These are phyloP conservation scores for Hydra vulgaris DNA, from an alignment of 30 jellyfish, hydroid and myxozoan species.

Conservation along the genomic window DNA sequence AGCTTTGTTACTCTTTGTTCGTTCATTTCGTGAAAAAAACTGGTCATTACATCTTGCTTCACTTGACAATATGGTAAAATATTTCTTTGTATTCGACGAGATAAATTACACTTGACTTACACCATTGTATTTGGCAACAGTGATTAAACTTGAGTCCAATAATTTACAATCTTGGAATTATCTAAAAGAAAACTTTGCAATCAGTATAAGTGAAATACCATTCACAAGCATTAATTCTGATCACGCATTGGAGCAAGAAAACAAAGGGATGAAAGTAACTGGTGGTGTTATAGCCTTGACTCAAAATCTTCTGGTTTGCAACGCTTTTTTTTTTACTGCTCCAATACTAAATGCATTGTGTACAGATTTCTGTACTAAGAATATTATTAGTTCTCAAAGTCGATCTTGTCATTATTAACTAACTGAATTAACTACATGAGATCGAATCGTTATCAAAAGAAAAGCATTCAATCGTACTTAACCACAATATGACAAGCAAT, in stretches of 20 bases:
- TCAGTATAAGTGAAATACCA: no score
- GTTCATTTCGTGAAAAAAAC: conserved; percentile 7
- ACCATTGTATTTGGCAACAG: conserved; percentile 16
- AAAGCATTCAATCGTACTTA: no score
- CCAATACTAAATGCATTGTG: conserved; percentile 23
- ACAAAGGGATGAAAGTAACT: no score
- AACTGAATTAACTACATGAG: no score
- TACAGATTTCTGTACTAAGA: conserved; percentile 7
- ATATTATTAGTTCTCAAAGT: conserved; percentile 1
- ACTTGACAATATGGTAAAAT: conserved; percentile 9
- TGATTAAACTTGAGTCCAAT: not conserved
- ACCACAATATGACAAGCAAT: no score
- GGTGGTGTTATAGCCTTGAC: conserved; percentile 25
- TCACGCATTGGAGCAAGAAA: no score
- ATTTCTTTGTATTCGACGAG: conserved; percentile 2
- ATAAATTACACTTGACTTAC: conserved; percentile 6
- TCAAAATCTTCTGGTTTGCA: conserved; percentile 13
- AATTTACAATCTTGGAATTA: no score
- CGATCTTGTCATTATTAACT: no score
- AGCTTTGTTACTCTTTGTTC: conserved; percentile 14
- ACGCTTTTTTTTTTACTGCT: conserved; percentile 17
- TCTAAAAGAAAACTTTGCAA: no score
- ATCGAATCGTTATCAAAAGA: no score
- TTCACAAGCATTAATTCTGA: no score
- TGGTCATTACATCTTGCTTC: conserved; percentile 22